Evolutionary conservation across 2,888 invertebrate species (phyloP), one percentile per base, ranked within the genome.

Genomic region (Tubulanus polymorphus): DNA sequence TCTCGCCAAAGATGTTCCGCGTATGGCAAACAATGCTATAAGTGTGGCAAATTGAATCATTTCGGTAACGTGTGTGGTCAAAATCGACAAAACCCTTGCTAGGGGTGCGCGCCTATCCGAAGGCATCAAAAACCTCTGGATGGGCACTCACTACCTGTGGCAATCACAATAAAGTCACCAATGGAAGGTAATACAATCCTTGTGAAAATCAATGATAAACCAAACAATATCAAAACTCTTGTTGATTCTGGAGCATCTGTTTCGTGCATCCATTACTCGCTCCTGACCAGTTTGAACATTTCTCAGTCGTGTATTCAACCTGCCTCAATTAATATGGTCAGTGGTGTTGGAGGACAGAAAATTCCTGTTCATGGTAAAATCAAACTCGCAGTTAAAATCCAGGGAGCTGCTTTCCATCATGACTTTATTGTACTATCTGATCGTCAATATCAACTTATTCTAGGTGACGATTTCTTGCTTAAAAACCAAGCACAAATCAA

Each of bases 401-500:
- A 18, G 18, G 23, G 30, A 10, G 20, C 18, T 18, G 29, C 3
- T 3, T 26, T 48, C n/a, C 12, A 26, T 10, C 50, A 49, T 30
- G 55, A 30, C 2, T 53, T 59, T 18, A 25, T 55, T 37, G 50
- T 59, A 1, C 20, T 59, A 1, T 6, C 20, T 1, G n/a, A 48
- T 8, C 25, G 50, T 18, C 46, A 47, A 8, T 37, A 53, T 28
- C 45, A 45, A 1, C 8, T 59, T 3, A 35, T 59, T 18, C 15
- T 59, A 46, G 63, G 59, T 37, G n/a, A 55, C 18, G 63, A 63
- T 51, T 63, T 63, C 47, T 41, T 63, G 20, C 56, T 47, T 8
- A 37, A 53, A 15, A 51, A 63, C 26, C 29, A 53, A 10, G 59
- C 57, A 5, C 46, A 35, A 32, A 49, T 61, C 1, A 53, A 63